These are phyloP conservation scores for Chiloscyllium plagiosum DNA, from an alignment of 2,113 vertebrate genomes.

Conservation along the genomic window DNA sequence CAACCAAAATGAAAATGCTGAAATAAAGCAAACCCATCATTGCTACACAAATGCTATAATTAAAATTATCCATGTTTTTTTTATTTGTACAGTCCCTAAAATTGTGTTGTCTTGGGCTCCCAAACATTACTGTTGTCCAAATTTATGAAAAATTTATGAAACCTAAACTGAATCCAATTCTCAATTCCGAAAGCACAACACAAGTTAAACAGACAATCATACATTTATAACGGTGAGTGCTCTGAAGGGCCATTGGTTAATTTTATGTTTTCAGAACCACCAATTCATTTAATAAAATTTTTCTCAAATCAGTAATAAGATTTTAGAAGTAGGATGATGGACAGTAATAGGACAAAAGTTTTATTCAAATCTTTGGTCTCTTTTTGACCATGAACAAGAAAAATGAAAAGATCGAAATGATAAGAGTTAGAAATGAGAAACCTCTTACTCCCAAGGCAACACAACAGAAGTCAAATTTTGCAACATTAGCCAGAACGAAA, in stretches of 20 bases:
- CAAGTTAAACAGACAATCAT: neutral
- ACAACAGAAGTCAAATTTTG: neutral
- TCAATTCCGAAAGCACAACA: neutral
- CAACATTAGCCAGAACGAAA: neutral
- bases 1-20: neutral
- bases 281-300: neutral
- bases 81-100: neutral
- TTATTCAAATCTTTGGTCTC: neutral
- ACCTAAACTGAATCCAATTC: neutral
- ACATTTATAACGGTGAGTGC: neutral
- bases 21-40: neutral
- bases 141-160: slow-evolving; percentile 10
- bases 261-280: neutral
- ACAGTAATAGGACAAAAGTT: too few species aligned
- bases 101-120: neutral
- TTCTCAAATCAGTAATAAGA: neutral
- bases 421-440: neutral
- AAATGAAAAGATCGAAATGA: neutral
- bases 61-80: neutral
- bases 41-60: neutral
- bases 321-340: neutral
- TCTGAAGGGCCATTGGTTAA: too few species aligned
- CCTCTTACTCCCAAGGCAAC: neutral
- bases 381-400: neutral
- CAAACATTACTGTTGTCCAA: neutral